These are phyloP conservation scores for Hiodon tergisus DNA, from an alignment of 2,113 vertebrate species.

Conservation along the genomic window DNA sequence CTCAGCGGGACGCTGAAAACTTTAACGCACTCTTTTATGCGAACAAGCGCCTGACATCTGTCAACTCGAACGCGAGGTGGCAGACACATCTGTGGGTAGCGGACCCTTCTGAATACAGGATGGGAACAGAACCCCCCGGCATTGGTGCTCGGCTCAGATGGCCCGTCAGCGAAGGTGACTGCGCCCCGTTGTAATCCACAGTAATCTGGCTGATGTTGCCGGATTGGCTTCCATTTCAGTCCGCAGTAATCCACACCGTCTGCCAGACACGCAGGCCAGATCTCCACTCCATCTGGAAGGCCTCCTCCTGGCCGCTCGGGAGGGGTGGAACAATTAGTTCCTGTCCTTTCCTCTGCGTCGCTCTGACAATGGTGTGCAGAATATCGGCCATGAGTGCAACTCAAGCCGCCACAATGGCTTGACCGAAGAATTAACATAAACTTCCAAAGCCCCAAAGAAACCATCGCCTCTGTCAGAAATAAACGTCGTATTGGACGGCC, in stretches of 20 bases:
- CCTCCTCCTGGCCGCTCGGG: neutral
- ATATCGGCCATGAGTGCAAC: neutral
- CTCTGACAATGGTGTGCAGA: neutral
- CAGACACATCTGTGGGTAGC: neutral
- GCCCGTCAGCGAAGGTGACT: slow-evolving; percentile 49
- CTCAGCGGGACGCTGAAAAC: slow-evolving; percentile 26
- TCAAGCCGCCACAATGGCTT: neutral
- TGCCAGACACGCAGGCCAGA: slow-evolving; percentile 33
- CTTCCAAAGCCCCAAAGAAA: neutral
- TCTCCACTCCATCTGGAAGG: neutral
- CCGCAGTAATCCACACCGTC: slow-evolving; percentile 42
- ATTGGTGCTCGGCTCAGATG: slow-evolving; percentile 7
- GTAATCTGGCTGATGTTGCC: slow-evolving; percentile 61
- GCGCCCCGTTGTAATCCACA: slow-evolving; percentile 66
- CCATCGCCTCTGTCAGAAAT: neutral
- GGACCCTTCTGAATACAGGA: neutral
- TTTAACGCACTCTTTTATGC: slow-evolving; percentile 51
- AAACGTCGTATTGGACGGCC: neutral
- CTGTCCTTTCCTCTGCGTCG: neutral
- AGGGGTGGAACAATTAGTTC: neutral
- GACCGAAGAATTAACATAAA: neutral
- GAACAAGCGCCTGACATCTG: slow-evolving; percentile 43
- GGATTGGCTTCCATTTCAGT: slow-evolving; percentile 51
- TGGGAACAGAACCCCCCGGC: neutral
- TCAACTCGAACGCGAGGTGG: slow-evolving; percentile 50